phyloP scores from a whole-genome alignment of 30 jellyfish, hydroid and myxozoan species.

The Aurelia coerulea region DNA sequence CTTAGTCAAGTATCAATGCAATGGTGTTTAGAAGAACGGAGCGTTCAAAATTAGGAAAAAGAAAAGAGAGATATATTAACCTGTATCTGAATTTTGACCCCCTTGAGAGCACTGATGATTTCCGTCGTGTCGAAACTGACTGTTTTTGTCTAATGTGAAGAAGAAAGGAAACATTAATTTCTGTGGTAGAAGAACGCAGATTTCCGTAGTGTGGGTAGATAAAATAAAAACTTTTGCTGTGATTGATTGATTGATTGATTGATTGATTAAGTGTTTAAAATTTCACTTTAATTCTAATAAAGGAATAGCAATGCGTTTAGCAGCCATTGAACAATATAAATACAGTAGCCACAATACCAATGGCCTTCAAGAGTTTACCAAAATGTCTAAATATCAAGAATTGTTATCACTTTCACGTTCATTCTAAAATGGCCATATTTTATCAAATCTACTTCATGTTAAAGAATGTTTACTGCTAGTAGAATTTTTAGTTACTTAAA shows the following conservation, averaged over 20 bases:
- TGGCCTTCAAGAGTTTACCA: no score
- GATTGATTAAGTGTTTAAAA: background rate
- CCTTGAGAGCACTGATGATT: conserved; percentile 62
- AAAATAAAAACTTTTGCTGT: background rate
- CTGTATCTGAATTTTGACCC: conserved; percentile 96
- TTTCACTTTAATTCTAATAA: background rate
- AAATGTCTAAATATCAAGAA: no score
- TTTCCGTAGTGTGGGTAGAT: background rate
- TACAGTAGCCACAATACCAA: no score
- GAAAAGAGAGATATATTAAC: conserved; percentile 6
- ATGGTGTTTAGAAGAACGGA: background rate
- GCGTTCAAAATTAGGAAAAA: background rate
- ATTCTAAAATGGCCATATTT: no score
- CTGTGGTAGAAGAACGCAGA: background rate
- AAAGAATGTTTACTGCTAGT: no score
- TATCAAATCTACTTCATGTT: no score
- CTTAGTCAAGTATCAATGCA: background rate
- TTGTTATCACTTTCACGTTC: no score
- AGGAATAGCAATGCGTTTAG: no score
- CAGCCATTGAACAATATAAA: no score
- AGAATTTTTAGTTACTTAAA: no score
- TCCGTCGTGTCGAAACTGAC: conserved; percentile 41
- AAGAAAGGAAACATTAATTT: background rate
- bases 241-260: background rate
- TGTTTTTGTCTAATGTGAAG: conserved; percentile 55